phyloP scores from a whole-genome alignment of 2,888 invertebrate species.

The Ochropleura plecta region DNA sequence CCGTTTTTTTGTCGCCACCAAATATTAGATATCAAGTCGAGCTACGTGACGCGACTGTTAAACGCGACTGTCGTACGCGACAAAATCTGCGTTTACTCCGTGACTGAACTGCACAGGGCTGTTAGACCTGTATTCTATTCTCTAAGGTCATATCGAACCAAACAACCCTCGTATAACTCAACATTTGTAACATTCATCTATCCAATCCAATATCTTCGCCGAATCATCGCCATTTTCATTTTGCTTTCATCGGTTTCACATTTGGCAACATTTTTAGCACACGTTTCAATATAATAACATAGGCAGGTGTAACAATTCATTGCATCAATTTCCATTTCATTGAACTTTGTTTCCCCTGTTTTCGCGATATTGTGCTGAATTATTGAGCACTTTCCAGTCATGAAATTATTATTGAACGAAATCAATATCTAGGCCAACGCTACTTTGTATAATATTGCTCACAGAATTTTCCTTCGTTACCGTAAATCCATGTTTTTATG shows the following conservation, averaged over 20 bases:
- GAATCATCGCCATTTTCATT: constrained; percentile 43
- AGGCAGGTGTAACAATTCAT: constrained; percentile 34
- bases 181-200: constrained; percentile 41
- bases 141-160: constrained; percentile 58
- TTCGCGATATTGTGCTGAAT: constrained; percentile 40
- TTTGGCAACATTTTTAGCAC: constrained; percentile 42
- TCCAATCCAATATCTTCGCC: constrained; percentile 41
- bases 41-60: constrained; percentile 73
- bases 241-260: constrained; percentile 35
- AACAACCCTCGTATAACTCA: constrained; percentile 42
- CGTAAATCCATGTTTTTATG: constrained; percentile 49
- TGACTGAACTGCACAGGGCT: constrained; percentile 59
- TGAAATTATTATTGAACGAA: constrained; percentile 37
- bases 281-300: constrained; percentile 41
- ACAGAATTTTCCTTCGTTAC: constrained; percentile 27
- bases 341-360: constrained; percentile 43
- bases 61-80: constrained; percentile 62
- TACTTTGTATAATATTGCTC: constrained; percentile 31
- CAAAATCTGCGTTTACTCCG: constrained; percentile 70
- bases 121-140: constrained; percentile 59
- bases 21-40: constrained; percentile 78
- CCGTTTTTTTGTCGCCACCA: constrained; percentile 75
- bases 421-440: constrained; percentile 32
- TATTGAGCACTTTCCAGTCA: constrained; percentile 44
- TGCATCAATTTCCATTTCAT: constrained; percentile 54